Evolutionary conservation across 35 echinoderm and acorn worm genomes (phyloP).

Genomic region (Ophiothrix spiculata): DNA sequence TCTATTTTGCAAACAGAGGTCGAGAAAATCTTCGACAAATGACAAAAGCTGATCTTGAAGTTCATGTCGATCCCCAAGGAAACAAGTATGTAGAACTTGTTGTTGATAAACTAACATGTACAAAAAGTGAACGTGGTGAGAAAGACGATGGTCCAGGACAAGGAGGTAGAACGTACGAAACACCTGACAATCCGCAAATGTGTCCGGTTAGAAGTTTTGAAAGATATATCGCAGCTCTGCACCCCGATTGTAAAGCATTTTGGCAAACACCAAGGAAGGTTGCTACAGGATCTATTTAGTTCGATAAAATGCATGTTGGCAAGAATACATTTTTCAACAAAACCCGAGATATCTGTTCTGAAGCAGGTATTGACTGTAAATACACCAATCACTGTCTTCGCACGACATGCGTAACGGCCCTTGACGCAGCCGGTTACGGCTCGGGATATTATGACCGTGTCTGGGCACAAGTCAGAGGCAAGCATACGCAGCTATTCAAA

Average conservation of each 20-base stretch:
- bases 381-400: constrained; percentile 38
- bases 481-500: constrained; percentile 21
- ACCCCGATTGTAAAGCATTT: constrained; percentile 21
- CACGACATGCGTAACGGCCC: constrained; percentile 35
- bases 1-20: constrained; percentile 40
- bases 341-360: background rate
- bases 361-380: background rate
- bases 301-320: constrained; percentile 6
- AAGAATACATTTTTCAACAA: constrained; percentile 16
- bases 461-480: constrained; percentile 16
- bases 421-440: constrained; percentile 34
- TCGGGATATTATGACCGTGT: constrained; percentile 37
- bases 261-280: constrained; percentile 25
- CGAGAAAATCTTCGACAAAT: constrained; percentile 25
- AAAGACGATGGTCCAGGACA: constrained; percentile 33
- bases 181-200: constrained; percentile 2
- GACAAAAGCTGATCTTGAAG: constrained; percentile 21
- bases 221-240: constrained; percentile 18
- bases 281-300: constrained; percentile 17
- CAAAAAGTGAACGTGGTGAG: constrained; percentile 30
- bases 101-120: constrained; percentile 17
- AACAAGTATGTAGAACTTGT: constrained; percentile 2
- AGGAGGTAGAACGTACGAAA: constrained; percentile 45
- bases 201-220: constrained; percentile 28
- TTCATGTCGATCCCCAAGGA: background rate